These are phyloP conservation scores for Crocuta crocuta DNA, from an alignment of 2,113 vertebrate genomes.

Conservation along the genomic window DNA sequence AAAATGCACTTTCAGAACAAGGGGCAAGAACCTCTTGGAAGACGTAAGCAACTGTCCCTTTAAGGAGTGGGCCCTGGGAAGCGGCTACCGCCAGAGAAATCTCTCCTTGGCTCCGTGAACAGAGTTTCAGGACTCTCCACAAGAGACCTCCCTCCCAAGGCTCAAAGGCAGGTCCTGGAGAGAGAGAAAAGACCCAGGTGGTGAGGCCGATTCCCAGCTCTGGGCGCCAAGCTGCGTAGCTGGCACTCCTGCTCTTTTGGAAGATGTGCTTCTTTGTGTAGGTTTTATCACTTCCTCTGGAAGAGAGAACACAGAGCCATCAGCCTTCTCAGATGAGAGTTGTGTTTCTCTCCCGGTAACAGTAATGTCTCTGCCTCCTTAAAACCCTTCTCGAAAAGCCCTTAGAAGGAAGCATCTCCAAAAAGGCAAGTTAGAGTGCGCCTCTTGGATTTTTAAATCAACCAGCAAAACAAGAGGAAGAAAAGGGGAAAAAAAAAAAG, in stretches of 20 bases:
- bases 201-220: background rate
- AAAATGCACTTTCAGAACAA: background rate
- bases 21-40: background rate
- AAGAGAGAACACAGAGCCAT: constrained; percentile 38
- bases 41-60: background rate
- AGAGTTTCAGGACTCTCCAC: background rate
- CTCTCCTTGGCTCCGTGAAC: background rate
- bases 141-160: background rate
- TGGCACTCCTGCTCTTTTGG: background rate
- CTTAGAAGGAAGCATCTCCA: constrained; percentile 80
- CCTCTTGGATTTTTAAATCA: constrained; percentile 41
- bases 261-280: background rate
- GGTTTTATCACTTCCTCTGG: background rate
- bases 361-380: constrained; percentile 78
- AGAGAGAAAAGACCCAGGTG: background rate
- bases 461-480: background rate
- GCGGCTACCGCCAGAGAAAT: background rate
- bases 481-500: background rate
- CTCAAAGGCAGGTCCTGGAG: background rate
- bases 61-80: background rate
- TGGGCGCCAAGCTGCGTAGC: background rate
- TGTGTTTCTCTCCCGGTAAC: constrained; percentile 71
- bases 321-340: constrained; percentile 72
- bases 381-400: constrained; percentile 79
- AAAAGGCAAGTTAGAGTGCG: constrained; percentile 69